phyloP scores from a whole-genome alignment of 1,140 invertebrate species.

The Drosophila tristis region DNA sequence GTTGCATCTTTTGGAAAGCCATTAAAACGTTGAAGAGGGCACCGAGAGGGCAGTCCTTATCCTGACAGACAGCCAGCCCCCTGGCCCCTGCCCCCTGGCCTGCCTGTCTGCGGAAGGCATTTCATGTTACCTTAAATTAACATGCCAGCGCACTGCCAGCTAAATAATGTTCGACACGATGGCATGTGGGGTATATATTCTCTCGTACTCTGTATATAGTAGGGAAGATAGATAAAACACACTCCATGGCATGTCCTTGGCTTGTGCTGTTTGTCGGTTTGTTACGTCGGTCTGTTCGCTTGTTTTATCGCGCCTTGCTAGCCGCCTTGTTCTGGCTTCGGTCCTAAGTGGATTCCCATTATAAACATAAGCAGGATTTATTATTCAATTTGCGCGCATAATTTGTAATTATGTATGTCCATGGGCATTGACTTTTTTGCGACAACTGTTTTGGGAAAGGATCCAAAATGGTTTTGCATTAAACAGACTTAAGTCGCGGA shows the following conservation, averaged over 20 bases:
- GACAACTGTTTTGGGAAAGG: slow-evolving; percentile 17
- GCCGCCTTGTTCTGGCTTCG: slow-evolving; percentile 5
- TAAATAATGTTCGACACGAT: slow-evolving; percentile 46
- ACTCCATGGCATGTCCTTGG: slow-evolving; percentile 28
- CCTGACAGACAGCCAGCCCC: too few relatives aligned
- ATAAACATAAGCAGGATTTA: slow-evolving; percentile 61
- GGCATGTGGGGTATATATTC: too few relatives aligned
- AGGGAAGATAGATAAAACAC: background rate
- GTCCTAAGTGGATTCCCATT: slow-evolving; percentile 65
- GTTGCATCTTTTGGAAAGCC: slow-evolving; percentile 8
- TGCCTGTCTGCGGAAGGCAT: slow-evolving; percentile 8
- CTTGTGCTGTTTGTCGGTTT: slow-evolving; percentile 21
- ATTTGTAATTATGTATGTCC: slow-evolving; percentile 58
- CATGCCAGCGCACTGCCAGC: slow-evolving; percentile 46
- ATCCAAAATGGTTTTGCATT: background rate
- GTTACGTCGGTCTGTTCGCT: slow-evolving; percentile 18
- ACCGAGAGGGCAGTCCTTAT: too few relatives aligned
- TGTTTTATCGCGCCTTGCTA: slow-evolving; percentile 30
- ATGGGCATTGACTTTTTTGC: slow-evolving; percentile 34
- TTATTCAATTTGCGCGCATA: slow-evolving; percentile 65
- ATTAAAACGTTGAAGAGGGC: slow-evolving; percentile 32
- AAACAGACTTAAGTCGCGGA: background rate
- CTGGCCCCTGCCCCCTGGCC: background rate
- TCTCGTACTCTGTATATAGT: background rate
- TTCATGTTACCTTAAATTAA: slow-evolving; percentile 48